Evolutionary conservation across 2,888 invertebrate genomes (phyloP).

Genomic region (Acanthococcus lagerstroemiae): DNA sequence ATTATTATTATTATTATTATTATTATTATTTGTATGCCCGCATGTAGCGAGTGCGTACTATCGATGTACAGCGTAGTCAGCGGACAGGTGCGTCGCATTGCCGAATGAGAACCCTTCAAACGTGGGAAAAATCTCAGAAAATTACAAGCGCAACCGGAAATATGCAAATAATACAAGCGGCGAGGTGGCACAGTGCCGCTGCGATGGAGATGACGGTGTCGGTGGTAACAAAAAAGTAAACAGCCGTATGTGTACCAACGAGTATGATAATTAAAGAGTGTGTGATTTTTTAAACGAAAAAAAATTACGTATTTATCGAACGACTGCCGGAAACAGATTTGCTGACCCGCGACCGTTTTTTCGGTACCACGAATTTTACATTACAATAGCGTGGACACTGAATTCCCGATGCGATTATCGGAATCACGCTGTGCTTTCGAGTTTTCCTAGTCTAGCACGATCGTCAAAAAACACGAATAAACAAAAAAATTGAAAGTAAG

Average conservation of each 20-base stretch:
- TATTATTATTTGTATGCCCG: neutral
- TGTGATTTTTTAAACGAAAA: neutral
- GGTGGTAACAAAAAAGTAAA: too few species aligned
- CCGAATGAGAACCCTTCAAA: slow-evolving; percentile 6
- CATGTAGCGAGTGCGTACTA: neutral
- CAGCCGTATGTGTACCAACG: neutral
- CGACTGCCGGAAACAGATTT: neutral
- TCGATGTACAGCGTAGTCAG: neutral
- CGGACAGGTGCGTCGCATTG: slow-evolving; percentile 9
- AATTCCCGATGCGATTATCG: too few species aligned
- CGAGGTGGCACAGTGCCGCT: neutral
- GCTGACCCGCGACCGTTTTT: neutral
- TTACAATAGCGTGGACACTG: too few species aligned
- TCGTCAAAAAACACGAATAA: neutral
- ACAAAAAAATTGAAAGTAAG: neutral
- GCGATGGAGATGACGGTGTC: too few species aligned
- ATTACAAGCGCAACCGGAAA: slow-evolving; percentile 16
- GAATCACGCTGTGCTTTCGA: too few species aligned
- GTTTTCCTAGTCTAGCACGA: neutral
- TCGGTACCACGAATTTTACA: too few species aligned
- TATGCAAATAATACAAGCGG: slow-evolving; percentile 13
- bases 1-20: neutral
- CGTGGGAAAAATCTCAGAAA: slow-evolving; percentile 22
- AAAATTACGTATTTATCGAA: neutral
- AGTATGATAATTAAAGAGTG: neutral